Evolutionary conservation across 2,113 vertebrate genomes (phyloP), one percentile per base, ranked within the genome.

Genomic region (Gambusia affinis): DNA sequence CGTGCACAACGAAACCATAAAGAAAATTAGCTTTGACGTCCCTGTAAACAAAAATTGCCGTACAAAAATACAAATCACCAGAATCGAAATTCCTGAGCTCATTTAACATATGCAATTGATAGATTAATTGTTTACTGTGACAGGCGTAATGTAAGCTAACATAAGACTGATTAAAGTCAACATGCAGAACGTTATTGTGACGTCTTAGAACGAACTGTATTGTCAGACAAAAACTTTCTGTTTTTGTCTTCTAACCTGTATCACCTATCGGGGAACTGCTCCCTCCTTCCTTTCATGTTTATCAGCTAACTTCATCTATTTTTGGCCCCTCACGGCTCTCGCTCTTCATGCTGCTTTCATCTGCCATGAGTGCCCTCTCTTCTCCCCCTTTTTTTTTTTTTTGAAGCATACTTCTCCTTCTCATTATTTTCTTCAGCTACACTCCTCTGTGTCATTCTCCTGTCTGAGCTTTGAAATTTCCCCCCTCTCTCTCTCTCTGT

Each of bases 371-470:
- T 24, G 54, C 33, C 42, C 30, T 62, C 28, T 61, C 17, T 69
- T 4, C 4, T 70, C 3, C 17, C 30, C 51, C 19, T 31, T 22
- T 79, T 12, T 35, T 33, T 29, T 66, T 69, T 78, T 72, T 61
- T 10, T 2, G 10, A 64, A 86, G 75, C 66, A 6, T 80, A 72
- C 81, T 87, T 72, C 89, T 89, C 85, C 81, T 87, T 72, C 89
- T 89, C 86, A 89, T 89, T 87, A 88, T 85, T 88, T 85, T 75
- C 82, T 83, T 78, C 44, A 47, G 44, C 44, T 47, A 47, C 80
- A 30, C 75, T 88, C 77, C 75, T 85, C 70, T 67, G 33, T 75
- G 44, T 83, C 76, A 79, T 83, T 89, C 87, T 88, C 75, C 72
- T 68, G 76, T 62, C 70, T 0, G 60, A 57, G 79, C 87, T 89